These are phyloP conservation scores for Percopsis transmontana DNA, from an alignment of 2,113 vertebrate genomes.

Conservation along the genomic window DNA sequence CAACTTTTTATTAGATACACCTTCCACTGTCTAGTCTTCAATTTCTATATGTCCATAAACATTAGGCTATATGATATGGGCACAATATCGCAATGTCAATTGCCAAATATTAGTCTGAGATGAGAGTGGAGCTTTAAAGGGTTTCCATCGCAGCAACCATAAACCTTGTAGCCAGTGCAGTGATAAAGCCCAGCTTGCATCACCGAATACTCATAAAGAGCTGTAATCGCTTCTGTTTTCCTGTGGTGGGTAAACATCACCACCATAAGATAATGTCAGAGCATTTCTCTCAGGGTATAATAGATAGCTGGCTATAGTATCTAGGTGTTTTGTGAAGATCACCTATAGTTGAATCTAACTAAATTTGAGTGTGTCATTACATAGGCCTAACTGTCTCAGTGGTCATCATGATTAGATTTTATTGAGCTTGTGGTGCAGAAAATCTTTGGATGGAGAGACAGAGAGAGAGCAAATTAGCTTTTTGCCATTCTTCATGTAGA, in stretches of 20 bases:
- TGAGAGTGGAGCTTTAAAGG: too few relatives aligned
- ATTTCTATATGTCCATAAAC: background rate
- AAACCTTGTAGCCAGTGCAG: background rate
- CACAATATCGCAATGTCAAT: too few relatives aligned
- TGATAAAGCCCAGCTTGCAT: background rate
- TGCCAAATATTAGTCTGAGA: too few relatives aligned
- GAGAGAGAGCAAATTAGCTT: background rate
- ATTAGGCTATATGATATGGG: background rate
- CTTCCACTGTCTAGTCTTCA: background rate
- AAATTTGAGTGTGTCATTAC: too few relatives aligned
- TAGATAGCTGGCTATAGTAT: background rate
- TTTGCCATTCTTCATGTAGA: slow-evolving; percentile 23
- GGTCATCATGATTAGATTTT: slow-evolving; percentile 33
- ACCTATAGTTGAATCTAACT: too few relatives aligned
- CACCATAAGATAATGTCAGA: slow-evolving; percentile 14
- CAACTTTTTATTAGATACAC: background rate
- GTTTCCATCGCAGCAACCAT: slow-evolving; percentile 20
- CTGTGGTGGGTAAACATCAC: background rate
- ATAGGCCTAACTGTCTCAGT: slow-evolving; percentile 7
- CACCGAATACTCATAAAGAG: background rate
- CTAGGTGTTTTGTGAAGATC: background rate
- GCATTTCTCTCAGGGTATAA: background rate
- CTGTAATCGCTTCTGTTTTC: background rate
- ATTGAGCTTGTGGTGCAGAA: slow-evolving; percentile 24
- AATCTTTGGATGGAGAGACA: slow-evolving; percentile 13